These are phyloP conservation scores for Lucifuga dentata DNA, from an alignment of 2,113 vertebrate genomes.

Conservation along the genomic window DNA sequence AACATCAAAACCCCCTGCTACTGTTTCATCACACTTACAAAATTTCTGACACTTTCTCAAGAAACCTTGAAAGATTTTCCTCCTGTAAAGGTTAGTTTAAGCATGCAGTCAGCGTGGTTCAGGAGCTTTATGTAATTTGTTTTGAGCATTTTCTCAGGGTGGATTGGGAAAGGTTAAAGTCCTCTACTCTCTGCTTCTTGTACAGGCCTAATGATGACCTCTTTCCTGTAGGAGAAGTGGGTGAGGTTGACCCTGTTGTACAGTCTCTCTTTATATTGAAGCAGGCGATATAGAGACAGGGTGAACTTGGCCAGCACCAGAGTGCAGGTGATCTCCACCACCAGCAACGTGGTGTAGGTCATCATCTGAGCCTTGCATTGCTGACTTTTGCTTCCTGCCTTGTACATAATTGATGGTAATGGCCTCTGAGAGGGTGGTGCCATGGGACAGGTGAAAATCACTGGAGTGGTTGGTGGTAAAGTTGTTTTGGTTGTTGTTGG, in stretches of 20 bases:
- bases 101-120: too few species aligned
- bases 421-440: not conserved
- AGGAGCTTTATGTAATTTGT: too few species aligned
- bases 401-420: not conserved
- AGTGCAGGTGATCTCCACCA: conserved; percentile 68
- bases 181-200: conserved; percentile 56
- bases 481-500: not conserved
- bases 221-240: conserved; percentile 77
- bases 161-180: too few species aligned
- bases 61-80: too few species aligned
- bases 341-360: conserved; percentile 62
- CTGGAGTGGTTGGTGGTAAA: conserved; percentile 22
- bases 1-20: too few species aligned
- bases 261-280: conserved; percentile 53
- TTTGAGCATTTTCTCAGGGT: too few species aligned
- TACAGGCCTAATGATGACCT: conserved; percentile 70
- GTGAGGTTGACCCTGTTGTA: conserved; percentile 72
- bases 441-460: conserved; percentile 47
- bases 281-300: conserved; percentile 69
- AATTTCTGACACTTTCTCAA: too few species aligned
- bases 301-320: conserved; percentile 64
- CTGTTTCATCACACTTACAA: too few species aligned
- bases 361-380: conserved; percentile 67
- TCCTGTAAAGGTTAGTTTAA: too few species aligned
- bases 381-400: conserved; percentile 4